Base-by-base conservation (phyloP, 1,140 invertebrate species). In the Cepaea nemoralis region DNA sequence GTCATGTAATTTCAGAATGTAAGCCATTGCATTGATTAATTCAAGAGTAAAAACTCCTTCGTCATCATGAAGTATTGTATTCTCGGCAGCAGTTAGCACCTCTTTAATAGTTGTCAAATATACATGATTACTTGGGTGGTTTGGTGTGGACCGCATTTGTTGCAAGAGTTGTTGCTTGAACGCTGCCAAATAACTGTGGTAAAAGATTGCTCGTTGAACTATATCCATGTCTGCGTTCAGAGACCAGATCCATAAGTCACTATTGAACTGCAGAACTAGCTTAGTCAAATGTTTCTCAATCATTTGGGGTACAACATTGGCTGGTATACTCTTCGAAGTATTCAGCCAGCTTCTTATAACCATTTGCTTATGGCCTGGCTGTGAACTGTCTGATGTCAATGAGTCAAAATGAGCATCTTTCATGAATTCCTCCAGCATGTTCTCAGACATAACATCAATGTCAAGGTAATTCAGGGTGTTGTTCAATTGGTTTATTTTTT, bases 251-350 rank as follows among this genome's bases (percentile, higher is more conserved):
- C 10, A 1, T 2, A 37, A 6, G 2, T 14, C 5, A 1, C n/a
- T 6, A 24, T 35, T 35, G 1, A 19, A 8, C 35, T 50, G 6
- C 50, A 77, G 22, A 50, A 77, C 50, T 2, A 59, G 75, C 10
- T 37, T 77, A 2, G 33, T 77, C 48, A 77, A n/a, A 35, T 77
- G 75, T 22, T 59, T 55, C 33, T 59, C 37, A 19, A 77, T 77
- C 50, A 63, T 63, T 16, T 39, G 10, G 1, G 50, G 75, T 1
- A 77, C 12, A 16, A 42, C 33, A 14, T 12, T 24, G 3, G 37
- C 16, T 3, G 39, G 5, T 37, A 55, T 27, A 16, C 39, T 42
- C 1, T 63, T 63, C 6, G 75, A 40, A 6, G 50, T 55, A 63
- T 77, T 77, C 14, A 77, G 75, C 75, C 75, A 77, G 16, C 24